Evolutionary conservation across 2,888 invertebrate genomes (phyloP).

Genomic region (Aleiodes alternator): DNA sequence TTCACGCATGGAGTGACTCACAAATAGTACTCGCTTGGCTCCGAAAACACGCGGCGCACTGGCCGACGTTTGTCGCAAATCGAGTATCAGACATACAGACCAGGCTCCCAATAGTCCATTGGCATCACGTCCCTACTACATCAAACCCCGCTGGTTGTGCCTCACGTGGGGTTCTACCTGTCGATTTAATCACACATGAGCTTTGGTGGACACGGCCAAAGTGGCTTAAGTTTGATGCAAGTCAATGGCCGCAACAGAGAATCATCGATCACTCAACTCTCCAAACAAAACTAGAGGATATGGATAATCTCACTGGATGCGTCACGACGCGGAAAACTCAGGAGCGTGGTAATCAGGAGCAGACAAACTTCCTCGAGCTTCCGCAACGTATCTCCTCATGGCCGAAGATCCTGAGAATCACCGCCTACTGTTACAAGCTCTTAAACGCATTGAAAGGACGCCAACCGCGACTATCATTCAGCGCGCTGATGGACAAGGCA

Average conservation of each 20-base stretch:
- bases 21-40: conserved; percentile 58
- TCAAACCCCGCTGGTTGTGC: conserved; percentile 65
- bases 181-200: conserved; percentile 47
- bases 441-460: too few relatives aligned
- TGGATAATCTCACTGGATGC: too few relatives aligned
- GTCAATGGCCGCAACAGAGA: conserved; percentile 42
- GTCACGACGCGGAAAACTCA: too few relatives aligned
- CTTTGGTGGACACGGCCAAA: conserved; percentile 58
- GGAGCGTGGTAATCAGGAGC: too few relatives aligned
- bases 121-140: conserved; percentile 60
- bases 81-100: conserved; percentile 62
- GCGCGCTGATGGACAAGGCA: conserved; percentile 22
- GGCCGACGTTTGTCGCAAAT: conserved; percentile 60
- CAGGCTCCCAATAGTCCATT: conserved; percentile 51
- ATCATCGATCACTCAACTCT: too few relatives aligned
- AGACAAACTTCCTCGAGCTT: too few relatives aligned
- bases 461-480: too few relatives aligned
- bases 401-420: conserved; percentile 35
- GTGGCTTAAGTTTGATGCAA: conserved; percentile 46
- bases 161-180: conserved; percentile 59
- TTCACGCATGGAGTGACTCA: conserved; percentile 55
- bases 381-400: too few relatives aligned
- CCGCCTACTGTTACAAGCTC: conserved; percentile 27
- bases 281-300: too few relatives aligned
- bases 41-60: conserved; percentile 50